phyloP scores from a whole-genome alignment of 1,140 invertebrate genomes.

The Drosophila eugracilis region DNA sequence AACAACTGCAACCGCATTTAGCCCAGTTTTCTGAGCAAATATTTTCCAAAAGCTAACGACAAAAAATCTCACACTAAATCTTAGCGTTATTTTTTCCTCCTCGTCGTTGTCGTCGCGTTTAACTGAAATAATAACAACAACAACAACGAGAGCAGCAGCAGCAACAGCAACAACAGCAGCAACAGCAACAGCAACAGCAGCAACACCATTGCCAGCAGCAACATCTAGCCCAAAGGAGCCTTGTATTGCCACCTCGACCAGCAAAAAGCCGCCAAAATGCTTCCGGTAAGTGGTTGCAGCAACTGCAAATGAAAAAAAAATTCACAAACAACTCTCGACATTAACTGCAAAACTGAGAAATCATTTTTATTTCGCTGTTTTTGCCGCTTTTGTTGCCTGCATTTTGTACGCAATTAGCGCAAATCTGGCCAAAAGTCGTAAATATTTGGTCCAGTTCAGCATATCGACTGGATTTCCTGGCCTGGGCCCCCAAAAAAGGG shows the following conservation, averaged over 20 bases:
- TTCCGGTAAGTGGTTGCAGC: slow-evolving; percentile 68
- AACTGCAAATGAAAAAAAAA: slow-evolving; percentile 16
- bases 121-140: slow-evolving; percentile 39
- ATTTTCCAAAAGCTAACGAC: slow-evolving; percentile 47
- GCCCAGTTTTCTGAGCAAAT: slow-evolving; percentile 55
- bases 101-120: slow-evolving; percentile 46
- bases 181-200: slow-evolving; percentile 4
- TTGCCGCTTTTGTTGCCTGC: slow-evolving; percentile 23
- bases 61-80: slow-evolving; percentile 53
- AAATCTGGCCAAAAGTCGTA: slow-evolving; percentile 43
- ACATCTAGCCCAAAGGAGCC: slow-evolving; percentile 43
- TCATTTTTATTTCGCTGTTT: slow-evolving; percentile 38
- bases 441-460: slow-evolving; percentile 22
- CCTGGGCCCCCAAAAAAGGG: slow-evolving; percentile 19
- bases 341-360: slow-evolving; percentile 39
- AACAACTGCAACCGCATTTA: slow-evolving; percentile 41
- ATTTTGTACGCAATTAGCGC: slow-evolving; percentile 56
- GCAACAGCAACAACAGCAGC: slow-evolving; percentile 14
- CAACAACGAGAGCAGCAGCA: slow-evolving; percentile 10
- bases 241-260: slow-evolving; percentile 55
- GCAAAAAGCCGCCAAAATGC: slow-evolving; percentile 74
- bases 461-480: slow-evolving; percentile 33
- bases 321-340: slow-evolving; percentile 11
- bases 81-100: slow-evolving; percentile 38
- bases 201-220: slow-evolving; percentile 15